These are phyloP conservation scores for Agrochola macilenta DNA, from an alignment of 2,888 invertebrate genomes.

Conservation along the genomic window DNA sequence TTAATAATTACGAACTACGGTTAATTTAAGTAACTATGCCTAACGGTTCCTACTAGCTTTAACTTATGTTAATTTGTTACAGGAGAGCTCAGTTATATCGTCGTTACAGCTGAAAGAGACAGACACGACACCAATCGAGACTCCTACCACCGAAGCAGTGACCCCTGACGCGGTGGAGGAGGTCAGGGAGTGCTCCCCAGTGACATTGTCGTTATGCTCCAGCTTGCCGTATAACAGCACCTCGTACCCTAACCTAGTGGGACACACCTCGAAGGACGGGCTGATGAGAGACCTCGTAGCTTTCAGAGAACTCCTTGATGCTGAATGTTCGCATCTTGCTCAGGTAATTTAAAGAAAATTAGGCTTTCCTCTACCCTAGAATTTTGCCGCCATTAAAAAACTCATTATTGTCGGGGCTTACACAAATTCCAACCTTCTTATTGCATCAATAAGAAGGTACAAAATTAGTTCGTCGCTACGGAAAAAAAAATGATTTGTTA, in stretches of 20 bases:
- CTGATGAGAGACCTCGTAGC: constrained; percentile 94
- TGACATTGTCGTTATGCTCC: constrained; percentile 93
- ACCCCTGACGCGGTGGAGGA: constrained; percentile 88
- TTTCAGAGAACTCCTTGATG: constrained; percentile 96
- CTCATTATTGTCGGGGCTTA: neutral
- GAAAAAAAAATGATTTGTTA: constrained; percentile 27
- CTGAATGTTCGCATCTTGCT: constrained; percentile 96
- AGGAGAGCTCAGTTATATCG: constrained; percentile 88
- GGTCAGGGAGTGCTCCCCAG: constrained; percentile 92
- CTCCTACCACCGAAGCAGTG: constrained; percentile 84
- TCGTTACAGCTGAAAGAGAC: constrained; percentile 84
- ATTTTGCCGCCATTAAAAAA: neutral
- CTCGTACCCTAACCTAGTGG: constrained; percentile 95
- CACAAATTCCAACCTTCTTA: neutral
- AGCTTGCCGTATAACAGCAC: constrained; percentile 94
- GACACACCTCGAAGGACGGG: constrained; percentile 92
- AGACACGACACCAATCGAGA: constrained; percentile 81
- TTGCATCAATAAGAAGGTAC: neutral
- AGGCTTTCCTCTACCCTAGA: neutral
- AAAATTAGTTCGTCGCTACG: neutral
- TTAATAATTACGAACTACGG: neutral
- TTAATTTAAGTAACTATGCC: neutral
- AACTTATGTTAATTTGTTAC: constrained; percentile 59
- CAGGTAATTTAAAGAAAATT: constrained; percentile 84
- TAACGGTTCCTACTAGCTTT: neutral